phyloP scores from a whole-genome alignment of 1,140 invertebrate genomes.

The Drosophila arawakana region DNA sequence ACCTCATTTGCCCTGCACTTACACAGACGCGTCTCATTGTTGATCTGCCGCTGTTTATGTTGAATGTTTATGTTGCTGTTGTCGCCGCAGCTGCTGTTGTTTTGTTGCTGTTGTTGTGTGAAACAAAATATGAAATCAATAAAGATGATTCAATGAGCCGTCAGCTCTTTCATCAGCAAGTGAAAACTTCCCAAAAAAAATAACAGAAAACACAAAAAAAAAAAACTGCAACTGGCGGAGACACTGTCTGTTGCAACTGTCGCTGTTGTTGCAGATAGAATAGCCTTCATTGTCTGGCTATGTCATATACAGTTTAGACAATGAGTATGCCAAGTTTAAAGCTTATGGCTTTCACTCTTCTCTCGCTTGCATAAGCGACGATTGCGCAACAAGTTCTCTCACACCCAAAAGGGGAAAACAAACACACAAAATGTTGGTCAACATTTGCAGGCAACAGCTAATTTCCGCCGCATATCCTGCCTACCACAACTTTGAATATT shows the following conservation, averaged over 20 bases:
- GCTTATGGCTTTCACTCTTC: constrained; percentile 19
- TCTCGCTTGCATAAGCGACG: constrained; percentile 15
- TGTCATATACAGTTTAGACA: neutral
- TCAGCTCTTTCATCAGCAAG: constrained; percentile 75
- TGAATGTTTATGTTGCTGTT: constrained; percentile 61
- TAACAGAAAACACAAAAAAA: constrained; percentile 24
- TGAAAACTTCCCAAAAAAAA: constrained; percentile 34
- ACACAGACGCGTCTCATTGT: constrained; percentile 71
- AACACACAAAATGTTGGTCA: neutral
- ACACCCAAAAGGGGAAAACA: neutral
- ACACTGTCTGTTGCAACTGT: constrained; percentile 38
- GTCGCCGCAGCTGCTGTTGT: constrained; percentile 26
- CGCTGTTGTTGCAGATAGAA: constrained; percentile 45
- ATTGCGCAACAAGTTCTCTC: constrained; percentile 24
- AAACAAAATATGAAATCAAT: constrained; percentile 75
- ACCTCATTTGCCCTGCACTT: constrained; percentile 73
- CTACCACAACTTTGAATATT: constrained; percentile 17
- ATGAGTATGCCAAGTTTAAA: neutral
- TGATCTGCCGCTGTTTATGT: constrained; percentile 68
- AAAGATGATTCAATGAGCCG: constrained; percentile 78
- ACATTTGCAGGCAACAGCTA: constrained; percentile 22
- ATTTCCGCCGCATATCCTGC: constrained; percentile 63
- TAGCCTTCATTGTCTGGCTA: constrained; percentile 7
- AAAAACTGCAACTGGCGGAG: constrained; percentile 38
- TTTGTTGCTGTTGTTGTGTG: constrained; percentile 29